phyloP scores from a whole-genome alignment of 2,888 invertebrate genomes.

The Dryobota labecula region DNA sequence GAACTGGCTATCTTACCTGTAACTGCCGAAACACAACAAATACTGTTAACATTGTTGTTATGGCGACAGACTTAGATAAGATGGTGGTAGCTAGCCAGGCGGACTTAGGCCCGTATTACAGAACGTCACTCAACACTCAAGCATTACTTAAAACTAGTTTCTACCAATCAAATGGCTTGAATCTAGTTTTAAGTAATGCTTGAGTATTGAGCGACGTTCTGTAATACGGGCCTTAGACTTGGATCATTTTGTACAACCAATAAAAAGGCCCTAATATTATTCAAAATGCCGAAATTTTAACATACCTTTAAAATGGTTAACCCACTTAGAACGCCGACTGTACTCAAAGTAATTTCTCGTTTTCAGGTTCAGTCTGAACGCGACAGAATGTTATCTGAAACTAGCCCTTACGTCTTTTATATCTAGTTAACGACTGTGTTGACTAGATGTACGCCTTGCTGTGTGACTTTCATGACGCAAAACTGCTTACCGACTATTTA shows the following conservation, averaged over 20 bases:
- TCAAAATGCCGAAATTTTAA: background rate
- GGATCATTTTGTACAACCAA: background rate
- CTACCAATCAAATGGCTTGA: too few species aligned
- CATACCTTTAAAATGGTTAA: background rate
- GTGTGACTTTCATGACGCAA: conserved; percentile 48
- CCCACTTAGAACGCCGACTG: background rate
- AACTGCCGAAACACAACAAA: too few species aligned
- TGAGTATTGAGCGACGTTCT: too few species aligned
- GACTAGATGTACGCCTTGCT: conserved; percentile 63
- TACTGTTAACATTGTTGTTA: too few species aligned
- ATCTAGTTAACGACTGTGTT: conserved; percentile 68
- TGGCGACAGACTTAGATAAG: too few species aligned
- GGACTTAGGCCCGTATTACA: too few species aligned
- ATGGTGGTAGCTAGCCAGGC: too few species aligned
- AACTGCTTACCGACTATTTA: conserved; percentile 32
- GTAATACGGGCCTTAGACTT: too few species aligned
- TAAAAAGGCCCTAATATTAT: background rate
- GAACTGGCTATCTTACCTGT: too few species aligned
- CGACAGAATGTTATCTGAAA: conserved; percentile 44
- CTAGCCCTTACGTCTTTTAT: conserved; percentile 60
- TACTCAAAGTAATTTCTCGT: conserved; percentile 16
- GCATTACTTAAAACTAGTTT: too few species aligned
- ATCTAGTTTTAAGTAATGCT: too few species aligned
- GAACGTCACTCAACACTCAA: too few species aligned
- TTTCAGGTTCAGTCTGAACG: conserved; percentile 12